Percentiles rank a stretch among this genome's conserved stretches.
Conservation (phyloP, 2,113 vertebrate species). For the Platysternon megacephalum region DNA sequence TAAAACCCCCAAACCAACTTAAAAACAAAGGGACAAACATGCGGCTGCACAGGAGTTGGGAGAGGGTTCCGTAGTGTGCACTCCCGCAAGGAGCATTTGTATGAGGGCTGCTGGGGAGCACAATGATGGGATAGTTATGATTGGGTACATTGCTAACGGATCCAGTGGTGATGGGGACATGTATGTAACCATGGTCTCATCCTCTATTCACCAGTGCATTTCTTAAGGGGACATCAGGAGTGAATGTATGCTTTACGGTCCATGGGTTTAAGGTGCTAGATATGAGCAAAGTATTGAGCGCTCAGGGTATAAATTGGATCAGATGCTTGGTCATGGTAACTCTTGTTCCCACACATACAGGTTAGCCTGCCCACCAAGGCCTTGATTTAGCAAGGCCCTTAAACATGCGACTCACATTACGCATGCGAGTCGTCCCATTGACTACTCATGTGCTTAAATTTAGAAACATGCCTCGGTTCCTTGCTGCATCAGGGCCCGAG, state of each 20-base stretch:
- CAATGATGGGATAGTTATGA: not conserved
- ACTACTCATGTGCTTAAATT: not conserved
- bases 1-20: not conserved
- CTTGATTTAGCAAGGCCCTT: not conserved
- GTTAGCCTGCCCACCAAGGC: not conserved
- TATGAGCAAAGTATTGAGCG: not conserved
- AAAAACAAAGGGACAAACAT: not conserved
- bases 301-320: not conserved
- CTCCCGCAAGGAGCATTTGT: not conserved
- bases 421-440: not conserved
- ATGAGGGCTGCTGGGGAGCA: not conserved
- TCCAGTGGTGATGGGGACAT: not conserved
- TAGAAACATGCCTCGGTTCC: not conserved
- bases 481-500: not conserved
- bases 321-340: not conserved
- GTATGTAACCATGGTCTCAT: not conserved
- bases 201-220: not conserved
- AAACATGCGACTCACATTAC: not conserved
- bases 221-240: not conserved
- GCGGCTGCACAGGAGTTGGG: not conserved
- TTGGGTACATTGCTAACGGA: not conserved
- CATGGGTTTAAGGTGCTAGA: not conserved
- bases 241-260: not conserved
- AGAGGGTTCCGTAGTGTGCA: not conserved
- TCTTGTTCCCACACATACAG: not conserved